A percentile compares a stretch with the other conserved stretches of the same genome.
phyloP scores from a whole-genome alignment of 1,140 invertebrate genomes.

The Drosophila paulistorum region DNA sequence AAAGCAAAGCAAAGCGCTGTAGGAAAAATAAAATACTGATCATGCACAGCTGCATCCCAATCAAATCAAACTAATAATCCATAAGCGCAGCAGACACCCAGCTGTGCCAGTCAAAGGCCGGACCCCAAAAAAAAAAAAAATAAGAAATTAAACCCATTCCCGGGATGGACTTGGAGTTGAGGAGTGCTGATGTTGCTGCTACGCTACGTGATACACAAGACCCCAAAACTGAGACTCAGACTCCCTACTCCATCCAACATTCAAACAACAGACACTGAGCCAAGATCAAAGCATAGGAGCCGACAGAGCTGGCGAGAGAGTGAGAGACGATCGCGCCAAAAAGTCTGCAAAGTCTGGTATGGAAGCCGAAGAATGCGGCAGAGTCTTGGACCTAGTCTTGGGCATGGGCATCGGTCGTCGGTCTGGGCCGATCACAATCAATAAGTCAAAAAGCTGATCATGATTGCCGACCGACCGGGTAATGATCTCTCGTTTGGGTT shows the following conservation, averaged over 20 bases:
- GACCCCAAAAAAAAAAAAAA: slow-evolving; percentile 63
- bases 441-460: slow-evolving; percentile 83
- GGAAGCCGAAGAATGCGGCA: slow-evolving; percentile 24
- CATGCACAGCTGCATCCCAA: slow-evolving; percentile 64
- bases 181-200: slow-evolving; percentile 61
- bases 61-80: slow-evolving; percentile 82
- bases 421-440: slow-evolving; percentile 74
- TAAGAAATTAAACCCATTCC: slow-evolving; percentile 19
- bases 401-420: not conserved
- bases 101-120: slow-evolving; percentile 60
- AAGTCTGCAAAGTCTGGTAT: slow-evolving; percentile 72
- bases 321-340: slow-evolving; percentile 66
- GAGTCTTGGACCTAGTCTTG: not conserved
- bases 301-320: slow-evolving; percentile 40
- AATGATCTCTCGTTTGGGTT: slow-evolving; percentile 71
- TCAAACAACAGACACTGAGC: slow-evolving; percentile 50
- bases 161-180: slow-evolving; percentile 34
- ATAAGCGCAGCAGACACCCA: slow-evolving; percentile 69
- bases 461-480: slow-evolving; percentile 69
- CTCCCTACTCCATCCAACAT: slow-evolving; percentile 3
- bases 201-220: slow-evolving; percentile 65
- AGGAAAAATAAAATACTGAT: slow-evolving; percentile 52
- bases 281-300: slow-evolving; percentile 78
- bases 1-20: slow-evolving; percentile 17
- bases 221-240: slow-evolving; percentile 31